phyloP scores from a whole-genome alignment of 2,113 vertebrate species.

The Mastomys coucha region DNA sequence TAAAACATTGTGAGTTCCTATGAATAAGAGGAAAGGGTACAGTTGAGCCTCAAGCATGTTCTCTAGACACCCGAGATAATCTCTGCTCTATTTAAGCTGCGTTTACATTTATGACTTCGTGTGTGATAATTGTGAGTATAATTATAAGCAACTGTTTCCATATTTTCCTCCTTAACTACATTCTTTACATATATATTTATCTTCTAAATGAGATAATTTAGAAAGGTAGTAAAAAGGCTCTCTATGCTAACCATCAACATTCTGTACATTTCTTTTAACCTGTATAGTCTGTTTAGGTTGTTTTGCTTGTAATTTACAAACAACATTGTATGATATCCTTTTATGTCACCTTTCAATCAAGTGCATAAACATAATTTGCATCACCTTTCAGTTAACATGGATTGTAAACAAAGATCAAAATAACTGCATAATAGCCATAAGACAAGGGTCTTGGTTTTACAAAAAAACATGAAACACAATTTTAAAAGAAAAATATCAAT shows the following conservation, averaged over 20 bases:
- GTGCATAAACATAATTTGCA: not conserved
- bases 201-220: not conserved
- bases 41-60: not conserved
- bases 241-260: not conserved
- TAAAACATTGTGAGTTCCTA: not conserved
- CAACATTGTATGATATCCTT: not conserved
- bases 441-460: not conserved
- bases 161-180: not conserved
- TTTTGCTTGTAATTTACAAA: not conserved
- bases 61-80: not conserved
- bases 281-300: not conserved
- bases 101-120: not conserved
- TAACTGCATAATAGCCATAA: not conserved
- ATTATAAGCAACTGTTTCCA: not conserved
- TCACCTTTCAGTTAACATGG: not conserved
- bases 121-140: slow-evolving; percentile 10
- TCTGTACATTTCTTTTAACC: not conserved
- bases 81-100: not conserved
- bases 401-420: slow-evolving; percentile 8
- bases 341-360: slow-evolving; percentile 5
- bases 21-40: not conserved
- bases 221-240: not conserved
- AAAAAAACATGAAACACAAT: not conserved
- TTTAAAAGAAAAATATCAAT: not conserved
- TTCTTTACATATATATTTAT: not conserved